A percentile compares a stretch with the other conserved stretches of the same genome.
Evolutionary conservation across 2,113 vertebrate genomes (phyloP).

Genomic region (Suricata suricatta): DNA sequence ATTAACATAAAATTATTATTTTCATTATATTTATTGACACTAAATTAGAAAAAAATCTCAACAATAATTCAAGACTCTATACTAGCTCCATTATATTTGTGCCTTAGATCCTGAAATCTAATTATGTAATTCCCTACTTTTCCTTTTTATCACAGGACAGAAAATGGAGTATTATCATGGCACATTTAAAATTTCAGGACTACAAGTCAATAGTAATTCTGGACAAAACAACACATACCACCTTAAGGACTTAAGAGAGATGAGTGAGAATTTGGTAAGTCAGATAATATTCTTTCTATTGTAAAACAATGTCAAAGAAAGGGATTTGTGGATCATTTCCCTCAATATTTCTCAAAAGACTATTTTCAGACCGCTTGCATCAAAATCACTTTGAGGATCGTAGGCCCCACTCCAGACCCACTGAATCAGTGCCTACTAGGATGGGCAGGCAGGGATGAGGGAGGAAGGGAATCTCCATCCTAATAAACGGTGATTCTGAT

Average conservation of each 20-base stretch:
- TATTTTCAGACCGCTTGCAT: neutral
- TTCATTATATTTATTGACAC: neutral
- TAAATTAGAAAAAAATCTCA: neutral
- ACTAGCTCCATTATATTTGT: neutral
- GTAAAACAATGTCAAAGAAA: neutral
- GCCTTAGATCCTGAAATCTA: neutral
- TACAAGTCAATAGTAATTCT: neutral
- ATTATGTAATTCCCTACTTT: neutral
- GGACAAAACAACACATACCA: neutral
- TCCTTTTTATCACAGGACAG: conserved; percentile 42
- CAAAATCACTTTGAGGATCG: neutral
- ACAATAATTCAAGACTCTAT: neutral
- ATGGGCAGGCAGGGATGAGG: rapidly evolving
- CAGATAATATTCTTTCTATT: neutral
- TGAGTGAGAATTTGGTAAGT: conserved; percentile 72
- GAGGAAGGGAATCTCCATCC: neutral
- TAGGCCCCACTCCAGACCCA: neutral
- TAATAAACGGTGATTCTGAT: neutral
- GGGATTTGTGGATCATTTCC: neutral
- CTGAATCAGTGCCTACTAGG: neutral
- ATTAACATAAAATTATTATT: neutral
- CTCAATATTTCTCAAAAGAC: neutral
- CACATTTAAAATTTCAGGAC: conserved; percentile 65
- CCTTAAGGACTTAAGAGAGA: conserved; percentile 47
- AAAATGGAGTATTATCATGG: conserved; percentile 62